Evolutionary conservation across 2,797 vertebrate genomes (phyloP).

Genomic region (Phoeniculus purpureus): DNA sequence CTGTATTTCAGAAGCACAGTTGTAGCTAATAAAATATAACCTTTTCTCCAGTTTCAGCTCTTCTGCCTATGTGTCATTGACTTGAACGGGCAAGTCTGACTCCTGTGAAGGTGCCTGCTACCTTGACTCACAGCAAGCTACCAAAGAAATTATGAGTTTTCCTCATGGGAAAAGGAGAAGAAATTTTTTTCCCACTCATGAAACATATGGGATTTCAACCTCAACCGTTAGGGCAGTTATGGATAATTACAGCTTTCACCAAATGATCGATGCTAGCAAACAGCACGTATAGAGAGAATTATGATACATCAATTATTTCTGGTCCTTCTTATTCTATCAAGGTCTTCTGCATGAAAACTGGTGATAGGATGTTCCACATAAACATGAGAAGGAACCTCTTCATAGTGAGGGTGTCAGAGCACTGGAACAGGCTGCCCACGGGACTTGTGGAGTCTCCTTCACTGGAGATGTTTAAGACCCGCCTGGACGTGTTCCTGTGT

Average conservation of each 20-base stretch:
- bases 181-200: not conserved
- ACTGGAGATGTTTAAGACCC: too few relatives aligned
- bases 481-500: too few relatives aligned
- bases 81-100: slow-evolving; percentile 53
- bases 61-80: slow-evolving; percentile 1
- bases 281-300: not conserved
- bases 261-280: not conserved
- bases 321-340: not conserved
- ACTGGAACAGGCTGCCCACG: too few relatives aligned
- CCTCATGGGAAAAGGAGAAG: not conserved
- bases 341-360: not conserved
- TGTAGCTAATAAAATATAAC: slow-evolving; percentile 33
- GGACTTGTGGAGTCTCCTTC: too few relatives aligned
- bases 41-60: slow-evolving; percentile 37
- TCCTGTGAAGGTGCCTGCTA: not conserved
- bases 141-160: not conserved
- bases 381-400: too few relatives aligned
- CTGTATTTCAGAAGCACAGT: slow-evolving; percentile 33
- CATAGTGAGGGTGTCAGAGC: too few relatives aligned
- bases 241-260: not conserved
- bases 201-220: not conserved
- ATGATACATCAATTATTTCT: not conserved
- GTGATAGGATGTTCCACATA: too few relatives aligned
- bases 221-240: not conserved
- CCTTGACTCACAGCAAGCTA: slow-evolving; percentile 6